Conservation (phyloP, 2,113 vertebrate species). For the Scomber japonicus region DNA sequence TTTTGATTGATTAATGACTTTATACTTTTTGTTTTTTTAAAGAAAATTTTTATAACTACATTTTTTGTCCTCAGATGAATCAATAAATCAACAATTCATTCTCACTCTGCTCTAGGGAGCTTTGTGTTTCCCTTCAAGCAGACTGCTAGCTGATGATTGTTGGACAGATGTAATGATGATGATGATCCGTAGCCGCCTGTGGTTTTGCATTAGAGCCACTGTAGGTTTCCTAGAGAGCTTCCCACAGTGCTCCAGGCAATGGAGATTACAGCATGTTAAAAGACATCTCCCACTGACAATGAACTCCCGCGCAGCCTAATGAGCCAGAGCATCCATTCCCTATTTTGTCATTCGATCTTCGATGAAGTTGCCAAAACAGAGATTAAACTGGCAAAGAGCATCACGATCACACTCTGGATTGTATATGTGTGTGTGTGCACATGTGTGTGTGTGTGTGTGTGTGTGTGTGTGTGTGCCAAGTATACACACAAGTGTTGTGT, state of each 20-base stretch:
- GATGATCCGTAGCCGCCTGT: slow-evolving; percentile 49
- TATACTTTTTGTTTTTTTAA: not conserved
- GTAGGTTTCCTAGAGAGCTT: slow-evolving; percentile 54
- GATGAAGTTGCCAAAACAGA: slow-evolving; percentile 46
- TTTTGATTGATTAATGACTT: not conserved
- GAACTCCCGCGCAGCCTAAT: slow-evolving; percentile 53
- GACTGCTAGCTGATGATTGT: slow-evolving; percentile 21
- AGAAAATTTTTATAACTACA: not conserved
- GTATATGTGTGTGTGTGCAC: not conserved
- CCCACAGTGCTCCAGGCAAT: slow-evolving; percentile 36
- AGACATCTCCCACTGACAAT: slow-evolving; percentile 53
- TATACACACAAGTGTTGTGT: slow-evolving; percentile 9
- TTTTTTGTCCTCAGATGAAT: not conserved
- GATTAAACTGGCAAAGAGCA: slow-evolving; percentile 43
- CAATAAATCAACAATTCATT: not conserved
- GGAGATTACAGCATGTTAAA: slow-evolving; percentile 56
- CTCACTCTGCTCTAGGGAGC: not conserved
- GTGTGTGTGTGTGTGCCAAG: not conserved
- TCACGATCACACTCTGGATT: slow-evolving; percentile 3
- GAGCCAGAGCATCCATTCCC: slow-evolving; percentile 57
- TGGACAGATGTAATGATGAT: slow-evolving; percentile 36
- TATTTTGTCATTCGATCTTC: slow-evolving; percentile 61
- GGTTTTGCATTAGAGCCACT: slow-evolving; percentile 53
- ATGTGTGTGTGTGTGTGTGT: not conserved
- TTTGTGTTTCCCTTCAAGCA: not conserved